Conservation (phyloP, 2,797 vertebrate genomes). For the Bradypus variegatus region DNA sequence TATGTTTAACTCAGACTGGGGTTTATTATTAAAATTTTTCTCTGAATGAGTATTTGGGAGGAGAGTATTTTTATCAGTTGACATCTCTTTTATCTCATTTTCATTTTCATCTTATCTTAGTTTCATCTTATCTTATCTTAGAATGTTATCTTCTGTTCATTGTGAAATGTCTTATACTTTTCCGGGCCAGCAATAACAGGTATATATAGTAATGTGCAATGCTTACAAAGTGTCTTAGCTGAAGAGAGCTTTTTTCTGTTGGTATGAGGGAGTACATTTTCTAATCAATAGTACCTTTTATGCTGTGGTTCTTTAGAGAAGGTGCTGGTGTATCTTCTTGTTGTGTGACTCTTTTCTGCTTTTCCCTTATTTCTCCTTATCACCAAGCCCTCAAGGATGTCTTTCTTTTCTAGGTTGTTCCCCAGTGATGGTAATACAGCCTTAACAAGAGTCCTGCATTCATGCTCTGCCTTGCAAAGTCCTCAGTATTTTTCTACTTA, state of each 20-base stretch:
- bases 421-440: background rate
- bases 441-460: background rate
- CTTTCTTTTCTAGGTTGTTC: background rate
- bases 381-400: background rate
- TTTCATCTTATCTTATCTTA: no score
- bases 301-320: background rate
- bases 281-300: background rate
- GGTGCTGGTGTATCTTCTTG: background rate
- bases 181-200: background rate
- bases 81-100: background rate
- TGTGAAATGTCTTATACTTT: constrained; percentile 3
- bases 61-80: background rate
- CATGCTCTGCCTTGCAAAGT: background rate
- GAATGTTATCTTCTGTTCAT: constrained; percentile 14
- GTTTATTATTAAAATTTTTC: background rate
- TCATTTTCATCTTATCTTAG: background rate
- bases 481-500: background rate
- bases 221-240: background rate
- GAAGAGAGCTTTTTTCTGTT: background rate
- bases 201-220: background rate
- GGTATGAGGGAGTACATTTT: background rate
- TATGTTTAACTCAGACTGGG: background rate
- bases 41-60: background rate
- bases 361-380: background rate
- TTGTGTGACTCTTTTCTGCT: background rate